Evolutionary conservation across 2,888 invertebrate genomes (phyloP).

Genomic region (Podabrus alpinus): DNA sequence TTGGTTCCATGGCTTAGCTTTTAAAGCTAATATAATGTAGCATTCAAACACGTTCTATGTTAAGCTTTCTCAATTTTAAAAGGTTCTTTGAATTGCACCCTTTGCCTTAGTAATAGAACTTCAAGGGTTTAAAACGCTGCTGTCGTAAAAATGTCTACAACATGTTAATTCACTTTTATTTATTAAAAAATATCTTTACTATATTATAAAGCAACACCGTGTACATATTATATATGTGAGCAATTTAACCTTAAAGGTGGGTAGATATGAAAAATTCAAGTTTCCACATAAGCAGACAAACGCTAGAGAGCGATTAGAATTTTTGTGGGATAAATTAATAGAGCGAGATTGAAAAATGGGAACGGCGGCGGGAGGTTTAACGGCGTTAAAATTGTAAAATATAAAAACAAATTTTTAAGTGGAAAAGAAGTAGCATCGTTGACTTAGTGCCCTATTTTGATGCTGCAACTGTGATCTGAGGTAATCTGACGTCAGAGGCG

Average conservation of each 20-base stretch:
- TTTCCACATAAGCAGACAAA: too few relatives aligned
- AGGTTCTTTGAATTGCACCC: conserved; percentile 18
- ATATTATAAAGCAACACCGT: neutral
- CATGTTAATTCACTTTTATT: conserved; percentile 4
- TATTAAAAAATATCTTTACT: neutral
- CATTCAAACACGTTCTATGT: conserved; percentile 13
- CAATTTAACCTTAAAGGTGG: too few relatives aligned
- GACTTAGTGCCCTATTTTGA: conserved; percentile 31
- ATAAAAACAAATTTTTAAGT: neutral
- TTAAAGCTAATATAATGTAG: conserved; percentile 16
- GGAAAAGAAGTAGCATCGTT: conserved; percentile 18
- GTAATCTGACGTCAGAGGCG: conserved; percentile 33
- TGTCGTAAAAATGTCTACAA: conserved; percentile 5
- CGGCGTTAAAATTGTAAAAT: neutral
- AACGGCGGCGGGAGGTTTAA: too few relatives aligned
- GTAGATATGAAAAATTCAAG: too few relatives aligned
- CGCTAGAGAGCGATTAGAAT: neutral
- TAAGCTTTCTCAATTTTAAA: conserved; percentile 11
- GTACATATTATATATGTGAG: too few relatives aligned
- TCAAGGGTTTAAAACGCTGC: conserved; percentile 10
- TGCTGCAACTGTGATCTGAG: conserved; percentile 31
- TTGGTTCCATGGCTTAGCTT: conserved; percentile 13
- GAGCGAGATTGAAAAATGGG: neutral
- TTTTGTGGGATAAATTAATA: neutral
- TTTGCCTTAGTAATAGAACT: conserved; percentile 8